Evolutionary conservation across 2,888 invertebrate species (phyloP), one percentile per base, ranked within the genome.

Genomic region (Stegophylla sp.): DNA sequence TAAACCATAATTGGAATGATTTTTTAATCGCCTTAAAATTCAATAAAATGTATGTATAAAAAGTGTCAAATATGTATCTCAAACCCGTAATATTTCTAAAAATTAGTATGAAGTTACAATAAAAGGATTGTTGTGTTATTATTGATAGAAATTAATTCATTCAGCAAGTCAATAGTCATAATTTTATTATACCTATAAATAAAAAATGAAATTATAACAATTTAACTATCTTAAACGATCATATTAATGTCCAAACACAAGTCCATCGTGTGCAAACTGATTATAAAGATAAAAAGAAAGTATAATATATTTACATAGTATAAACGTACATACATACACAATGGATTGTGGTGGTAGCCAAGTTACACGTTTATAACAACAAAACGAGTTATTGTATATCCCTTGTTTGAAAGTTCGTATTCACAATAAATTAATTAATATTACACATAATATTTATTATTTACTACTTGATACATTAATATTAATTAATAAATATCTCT

Each of bases 331-430:
- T 3, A 56, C 53, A 56, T 7, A 12, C 20, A 56, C 23, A 23
- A 56, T 20, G 12, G 3, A 51, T 5, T n/a, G 20, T 15, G 15
- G 2, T n/a, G 48, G 34, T 74, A 74, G 74, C 63, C 51, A 74
- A 74, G 63, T 74, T 63, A 63, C 51, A 23, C 34, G 10, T 61
- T 15, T 20, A 28, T 74, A 69, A 74, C 48, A 74, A 63, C 74
- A 51, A 74, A 63, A 74, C 51, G 17, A 74, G 51, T 63, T 74
- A 74, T 48, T 61, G 26, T 61, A 34, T 61, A 45, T 17, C 26
- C 34, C 20, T 7, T 34, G 15, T 17, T 63, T 63, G 15, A 63
- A 59, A 13, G 12, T 56, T 1, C 12, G 5, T 5, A 51, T 69
- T 28, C 34, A 53, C 20, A 53, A 28, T 61, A 59, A 15, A 51